Percentiles rank a stretch among this genome's conserved stretches.
phyloP scores from a whole-genome alignment of 64 coral and sea anemone genomes.

The Porites australiensis region DNA sequence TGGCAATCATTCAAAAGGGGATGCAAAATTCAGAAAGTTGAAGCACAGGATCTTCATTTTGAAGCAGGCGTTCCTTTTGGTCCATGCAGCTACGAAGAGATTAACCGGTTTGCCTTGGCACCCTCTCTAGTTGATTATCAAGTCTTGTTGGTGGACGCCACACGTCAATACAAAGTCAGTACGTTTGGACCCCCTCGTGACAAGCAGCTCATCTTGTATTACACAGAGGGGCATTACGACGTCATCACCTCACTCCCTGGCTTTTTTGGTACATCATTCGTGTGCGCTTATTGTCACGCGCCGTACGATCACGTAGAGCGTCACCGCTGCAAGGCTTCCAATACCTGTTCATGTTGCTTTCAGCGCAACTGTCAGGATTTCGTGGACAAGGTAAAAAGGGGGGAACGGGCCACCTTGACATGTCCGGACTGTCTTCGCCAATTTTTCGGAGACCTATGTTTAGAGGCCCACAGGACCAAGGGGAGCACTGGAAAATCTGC shows the following conservation, averaged over 20 bases:
- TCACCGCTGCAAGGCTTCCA: not conserved
- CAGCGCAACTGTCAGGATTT: not conserved
- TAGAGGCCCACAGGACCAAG: not conserved
- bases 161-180: too few species aligned
- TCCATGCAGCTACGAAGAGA: not conserved
- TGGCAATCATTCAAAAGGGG: too few species aligned
- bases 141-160: not conserved
- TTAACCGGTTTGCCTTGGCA: not conserved
- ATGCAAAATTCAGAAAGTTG: not conserved
- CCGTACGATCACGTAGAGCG: not conserved
- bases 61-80: not conserved
- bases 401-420: not conserved
- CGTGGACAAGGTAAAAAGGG: not conserved
- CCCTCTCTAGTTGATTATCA: not conserved
- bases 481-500: not conserved
- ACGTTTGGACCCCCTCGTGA: too few species aligned
- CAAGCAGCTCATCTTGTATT: too few species aligned
- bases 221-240: not conserved
- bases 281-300: not conserved
- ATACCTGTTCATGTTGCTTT: not conserved
- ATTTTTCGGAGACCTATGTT: not conserved
- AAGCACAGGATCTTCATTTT: not conserved
- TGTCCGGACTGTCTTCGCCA: not conserved
- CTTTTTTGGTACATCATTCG: not conserved
- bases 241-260: not conserved